Conservation (phyloP, 2,113 vertebrate genomes). For the Trochalopteron elliotii region DNA sequence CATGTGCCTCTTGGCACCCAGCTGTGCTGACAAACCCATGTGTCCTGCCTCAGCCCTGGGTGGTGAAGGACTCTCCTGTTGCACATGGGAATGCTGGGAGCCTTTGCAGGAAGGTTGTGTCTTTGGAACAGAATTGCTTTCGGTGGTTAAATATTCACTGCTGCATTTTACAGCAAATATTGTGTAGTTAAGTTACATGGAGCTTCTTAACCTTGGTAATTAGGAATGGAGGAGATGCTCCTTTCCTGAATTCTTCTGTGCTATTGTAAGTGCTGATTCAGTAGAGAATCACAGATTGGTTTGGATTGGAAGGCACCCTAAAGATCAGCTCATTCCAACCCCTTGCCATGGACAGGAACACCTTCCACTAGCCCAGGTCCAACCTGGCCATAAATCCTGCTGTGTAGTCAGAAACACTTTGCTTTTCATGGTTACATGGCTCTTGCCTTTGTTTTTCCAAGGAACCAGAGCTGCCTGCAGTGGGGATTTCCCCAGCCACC, state of each 20-base stretch:
- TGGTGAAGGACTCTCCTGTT: not conserved
- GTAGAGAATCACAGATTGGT: not conserved
- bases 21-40: not conserved
- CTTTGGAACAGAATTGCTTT: not conserved
- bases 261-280: not conserved
- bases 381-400: not conserved
- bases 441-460: not conserved
- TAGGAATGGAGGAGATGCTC: not conserved
- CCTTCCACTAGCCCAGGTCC: not conserved
- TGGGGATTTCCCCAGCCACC: fast-evolving
- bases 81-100: not conserved
- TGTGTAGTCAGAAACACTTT: not conserved
- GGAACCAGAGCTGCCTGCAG: not conserved
- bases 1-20: not conserved
- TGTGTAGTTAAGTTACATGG: not conserved
- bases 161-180: not conserved
- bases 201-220: not conserved
- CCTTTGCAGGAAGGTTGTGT: not conserved
- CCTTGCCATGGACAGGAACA: not conserved
- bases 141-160: not conserved
- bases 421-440: not conserved
- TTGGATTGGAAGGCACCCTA: not conserved
- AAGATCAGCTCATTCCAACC: not conserved
- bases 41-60: not conserved
- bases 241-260: not conserved